Base-by-base conservation (phyloP, 2,888 invertebrate genomes). In the Gordius sp. region DNA sequence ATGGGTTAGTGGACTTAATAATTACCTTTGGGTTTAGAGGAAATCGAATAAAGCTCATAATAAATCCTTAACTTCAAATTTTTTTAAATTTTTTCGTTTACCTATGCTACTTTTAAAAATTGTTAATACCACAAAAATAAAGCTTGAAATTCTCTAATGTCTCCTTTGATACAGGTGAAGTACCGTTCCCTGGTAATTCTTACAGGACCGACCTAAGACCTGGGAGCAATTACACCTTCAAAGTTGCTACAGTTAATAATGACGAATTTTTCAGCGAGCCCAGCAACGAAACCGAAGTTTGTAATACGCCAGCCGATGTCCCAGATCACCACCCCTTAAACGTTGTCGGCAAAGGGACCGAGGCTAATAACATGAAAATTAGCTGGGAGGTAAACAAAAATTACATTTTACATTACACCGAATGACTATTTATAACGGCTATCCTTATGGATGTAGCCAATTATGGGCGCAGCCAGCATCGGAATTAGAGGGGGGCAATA, bases 301-400 rank as follows among this genome's bases (percentile, higher is more conserved):
- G 55, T 23, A 28, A 16, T 28, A 54, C 27, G 8, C 55, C 55
- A 4, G 28, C 26, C 20, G 55, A 54, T 54, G 27, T 27, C 8
- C 55, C 55, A 4, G 27, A 54, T 2, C 28, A 54, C 27, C 4
- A 54, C 27, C 55, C 55, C 16, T 13, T 27, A 24, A 28, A 54
- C 28, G 55, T 54, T 4, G 28, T 25, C 4, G 55, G 55, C 4
- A 28, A 25, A 25, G 55, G 55, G 8, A 13, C 26, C 2, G 28
- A 25, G 16, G 26, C 55, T 16, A 16, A 4, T 4, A 27, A 25
- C 16, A 54, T 54, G 55, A 23, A n/a, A 13, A 54, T 54, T 23
- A 54, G 8, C 4, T 54, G 55, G 55, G 28, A 54, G 4, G 55
- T 54, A 47, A 47, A 13, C 8, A 33, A n/a, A n/a, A n/a, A n/a